Evolutionary conservation across 35 echinoderm and acorn worm genomes (phyloP).

Genomic region (Apostichopus parvimensis): DNA sequence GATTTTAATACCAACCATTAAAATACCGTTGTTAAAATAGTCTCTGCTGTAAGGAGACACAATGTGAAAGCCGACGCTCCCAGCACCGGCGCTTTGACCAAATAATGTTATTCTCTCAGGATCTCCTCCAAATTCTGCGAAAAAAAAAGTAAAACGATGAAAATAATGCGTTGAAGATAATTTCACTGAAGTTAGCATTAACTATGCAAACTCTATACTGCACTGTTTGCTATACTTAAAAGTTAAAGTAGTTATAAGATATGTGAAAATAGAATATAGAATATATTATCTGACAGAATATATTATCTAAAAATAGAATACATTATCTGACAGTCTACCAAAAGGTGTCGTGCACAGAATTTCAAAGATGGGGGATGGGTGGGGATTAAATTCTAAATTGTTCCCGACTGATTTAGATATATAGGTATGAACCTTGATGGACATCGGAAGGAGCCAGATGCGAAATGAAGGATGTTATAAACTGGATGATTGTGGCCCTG

Average conservation of each 20-base stretch:
- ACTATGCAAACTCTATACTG: neutral
- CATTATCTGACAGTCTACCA: no score
- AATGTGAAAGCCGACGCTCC: constrained; percentile 80
- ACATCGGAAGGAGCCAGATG: no score
- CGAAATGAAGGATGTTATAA: no score
- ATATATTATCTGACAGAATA: no score
- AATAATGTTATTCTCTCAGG: constrained; percentile 79
- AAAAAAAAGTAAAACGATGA: neutral
- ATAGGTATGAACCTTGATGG: no score
- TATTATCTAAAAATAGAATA: no score
- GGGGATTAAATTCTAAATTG: no score
- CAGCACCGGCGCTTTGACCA: constrained; percentile 90
- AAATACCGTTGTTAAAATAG: constrained; percentile 67
- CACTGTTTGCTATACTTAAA: neutral
- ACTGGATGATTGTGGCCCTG: no score
- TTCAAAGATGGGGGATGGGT: no score
- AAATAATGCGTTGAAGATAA: neutral
- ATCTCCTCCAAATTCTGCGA: constrained; percentile 88
- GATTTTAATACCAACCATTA: constrained; percentile 65
- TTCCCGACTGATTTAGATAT: no score
- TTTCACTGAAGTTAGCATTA: neutral
- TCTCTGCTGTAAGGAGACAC: constrained; percentile 70
- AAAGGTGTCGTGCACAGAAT: no score
- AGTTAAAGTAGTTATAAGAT: neutral
- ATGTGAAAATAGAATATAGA: no score